Evolutionary conservation across 2,113 vertebrate genomes (phyloP), one percentile per base, ranked within the genome.

Genomic region (Pangasianodon hypophthalmus): DNA sequence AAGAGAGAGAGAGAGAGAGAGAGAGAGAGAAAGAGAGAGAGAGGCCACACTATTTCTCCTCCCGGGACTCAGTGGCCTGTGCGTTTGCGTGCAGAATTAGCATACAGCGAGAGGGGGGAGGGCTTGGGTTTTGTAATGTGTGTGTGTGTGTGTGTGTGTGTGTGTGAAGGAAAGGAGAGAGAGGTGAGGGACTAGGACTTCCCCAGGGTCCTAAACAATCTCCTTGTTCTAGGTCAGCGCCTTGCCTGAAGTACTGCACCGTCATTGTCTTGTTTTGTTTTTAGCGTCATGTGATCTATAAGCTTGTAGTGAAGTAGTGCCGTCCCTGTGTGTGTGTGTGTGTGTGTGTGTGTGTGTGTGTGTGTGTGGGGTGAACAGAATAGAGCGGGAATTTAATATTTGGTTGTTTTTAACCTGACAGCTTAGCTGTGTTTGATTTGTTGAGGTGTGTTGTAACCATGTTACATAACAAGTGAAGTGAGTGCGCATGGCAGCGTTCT

Each of bases 51-150:
- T 84, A 90, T 93, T 94, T 87, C 92, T 91, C 92, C 96, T 94
- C 95, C 88, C 90, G 95, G 94, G 95, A 96, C 93, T 94, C 92
- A 41, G 94, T 94, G 95, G 95, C 94, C 95, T 95, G 95, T 93
- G 95, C 94, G 94, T 95, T 96, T 95, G 93, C 93, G 91, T 94
- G 92, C 92, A 92, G 87, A 95, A 96, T 96, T 96, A 95, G 94
- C 96, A 96, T 96, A 96, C 94, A 94, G 92, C 90, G 92, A 69
- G 69, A 87, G 62, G 86, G 88, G 90, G 87, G 91, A 90, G 91
- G 92, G 89, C 88, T 88, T 92, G 88, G 92, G 92, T 83, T 90
- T 89, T 87, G 91, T 84, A 32, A 80, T 62, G 86, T 92, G 87
- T 77, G 89, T 73, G 86, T 85, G 77, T 67, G 84, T 88, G 71